These are phyloP conservation scores for Sebastes cheni DNA, from an alignment of 2,797 vertebrate species.

Conservation along the genomic window DNA sequence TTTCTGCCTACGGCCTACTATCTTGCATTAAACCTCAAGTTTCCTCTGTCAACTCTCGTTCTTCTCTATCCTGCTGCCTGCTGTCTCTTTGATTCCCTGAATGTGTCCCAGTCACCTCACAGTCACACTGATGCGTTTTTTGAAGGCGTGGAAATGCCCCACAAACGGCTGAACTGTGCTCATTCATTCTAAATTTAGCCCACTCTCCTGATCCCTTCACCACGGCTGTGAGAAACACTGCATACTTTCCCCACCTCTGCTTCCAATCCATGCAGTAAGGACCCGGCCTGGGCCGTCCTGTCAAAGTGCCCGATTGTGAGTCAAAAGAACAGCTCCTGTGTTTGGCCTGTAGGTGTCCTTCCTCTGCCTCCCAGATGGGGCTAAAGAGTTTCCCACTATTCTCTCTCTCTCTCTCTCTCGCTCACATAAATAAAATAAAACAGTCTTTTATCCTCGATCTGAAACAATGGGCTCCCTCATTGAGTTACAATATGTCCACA, in stretches of 20 bases:
- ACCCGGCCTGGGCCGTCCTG: constrained; percentile 2
- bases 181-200: constrained; percentile 72
- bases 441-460: constrained; percentile 45
- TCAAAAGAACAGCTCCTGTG: constrained; percentile 55
- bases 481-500: constrained; percentile 42
- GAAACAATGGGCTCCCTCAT: constrained; percentile 61
- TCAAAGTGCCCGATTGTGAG: constrained; percentile 60
- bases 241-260: constrained; percentile 21
- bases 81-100: not conserved
- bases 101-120: constrained; percentile 23
- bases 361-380: constrained; percentile 20
- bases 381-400: constrained; percentile 22
- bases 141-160: constrained; percentile 40
- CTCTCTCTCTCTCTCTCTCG: constrained; percentile 3
- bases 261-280: constrained; percentile 9
- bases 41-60: not conserved
- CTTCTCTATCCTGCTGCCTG: not conserved
- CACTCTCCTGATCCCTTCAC: constrained; percentile 45
- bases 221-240: constrained; percentile 57
- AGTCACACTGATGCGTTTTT: constrained; percentile 23
- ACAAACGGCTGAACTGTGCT: constrained; percentile 51
- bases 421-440: constrained; percentile 51
- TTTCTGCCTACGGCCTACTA: not conserved
- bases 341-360: constrained; percentile 68
- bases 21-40: not conserved